Evolutionary conservation across 2,113 vertebrate species (phyloP).

Genomic region (Proteles cristata): DNA sequence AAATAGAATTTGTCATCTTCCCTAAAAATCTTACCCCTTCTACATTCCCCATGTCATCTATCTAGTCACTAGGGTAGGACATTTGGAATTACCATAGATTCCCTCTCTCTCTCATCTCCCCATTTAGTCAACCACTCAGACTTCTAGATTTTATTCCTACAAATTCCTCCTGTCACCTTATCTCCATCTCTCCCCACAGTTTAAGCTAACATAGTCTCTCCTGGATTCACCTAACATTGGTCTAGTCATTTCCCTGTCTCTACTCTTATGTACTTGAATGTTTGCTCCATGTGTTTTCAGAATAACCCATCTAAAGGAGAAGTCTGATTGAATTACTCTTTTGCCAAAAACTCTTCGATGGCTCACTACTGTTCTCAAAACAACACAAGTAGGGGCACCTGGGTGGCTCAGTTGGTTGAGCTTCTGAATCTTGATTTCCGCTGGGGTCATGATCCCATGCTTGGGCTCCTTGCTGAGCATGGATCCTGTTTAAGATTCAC

Average conservation of each 20-base stretch:
- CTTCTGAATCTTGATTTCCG: no score
- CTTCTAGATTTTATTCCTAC: neutral
- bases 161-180: neutral
- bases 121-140: neutral
- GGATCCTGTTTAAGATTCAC: no score
- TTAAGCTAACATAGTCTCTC: neutral
- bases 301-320: slow-evolving; percentile 11
- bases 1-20: neutral
- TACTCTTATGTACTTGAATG: neutral
- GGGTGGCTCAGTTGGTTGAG: no score
- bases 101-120: neutral
- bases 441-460: no score
- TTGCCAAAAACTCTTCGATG: neutral
- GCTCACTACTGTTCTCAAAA: neutral
- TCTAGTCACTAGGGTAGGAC: neutral
- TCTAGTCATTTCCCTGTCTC: neutral
- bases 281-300: neutral
- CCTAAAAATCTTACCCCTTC: neutral
- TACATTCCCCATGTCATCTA: neutral
- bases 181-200: neutral
- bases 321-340: neutral
- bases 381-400: no score
- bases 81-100: neutral
- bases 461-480: no score
- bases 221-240: neutral